phyloP scores from a whole-genome alignment of 1,140 invertebrate species.

The Delia radicum region DNA sequence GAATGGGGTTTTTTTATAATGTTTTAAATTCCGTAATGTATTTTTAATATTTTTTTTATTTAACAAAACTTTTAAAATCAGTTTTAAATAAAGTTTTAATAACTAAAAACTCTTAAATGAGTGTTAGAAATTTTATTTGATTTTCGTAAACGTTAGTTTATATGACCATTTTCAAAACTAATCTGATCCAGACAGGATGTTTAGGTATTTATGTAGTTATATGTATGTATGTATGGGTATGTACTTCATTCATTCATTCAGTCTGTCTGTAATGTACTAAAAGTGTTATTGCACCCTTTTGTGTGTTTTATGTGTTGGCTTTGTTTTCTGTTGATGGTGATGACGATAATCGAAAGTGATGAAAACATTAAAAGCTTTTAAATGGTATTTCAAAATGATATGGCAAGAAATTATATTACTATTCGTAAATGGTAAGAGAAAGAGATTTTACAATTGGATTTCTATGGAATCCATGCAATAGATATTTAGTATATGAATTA shows the following conservation, averaged over 20 bases:
- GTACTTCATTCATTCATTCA: too few relatives aligned
- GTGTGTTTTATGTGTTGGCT: background rate
- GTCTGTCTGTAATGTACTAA: background rate
- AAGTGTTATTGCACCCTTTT: background rate
- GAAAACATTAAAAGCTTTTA: constrained; percentile 20
- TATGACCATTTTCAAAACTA: constrained; percentile 11
- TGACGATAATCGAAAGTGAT: constrained; percentile 21
- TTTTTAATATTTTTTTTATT: background rate
- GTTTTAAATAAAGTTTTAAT: too few relatives aligned
- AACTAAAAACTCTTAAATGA: background rate
- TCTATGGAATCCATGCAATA: background rate
- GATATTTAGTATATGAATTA: too few relatives aligned
- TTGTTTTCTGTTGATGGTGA: background rate
- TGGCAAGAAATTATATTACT: background rate
- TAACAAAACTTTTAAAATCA: too few relatives aligned
- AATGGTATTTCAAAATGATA: background rate
- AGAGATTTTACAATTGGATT: background rate
- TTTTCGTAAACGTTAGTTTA: background rate
- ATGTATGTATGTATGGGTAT: background rate
- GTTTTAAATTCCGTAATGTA: background rate
- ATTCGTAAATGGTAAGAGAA: background rate
- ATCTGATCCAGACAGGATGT: constrained; percentile 20
- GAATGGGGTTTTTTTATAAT: too few relatives aligned
- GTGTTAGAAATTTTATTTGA: background rate
- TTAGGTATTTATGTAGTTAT: background rate